Evolutionary conservation across 2,797 vertebrate species (phyloP), one percentile per base, ranked within the genome.

Genomic region (Tragopan temminckii): DNA sequence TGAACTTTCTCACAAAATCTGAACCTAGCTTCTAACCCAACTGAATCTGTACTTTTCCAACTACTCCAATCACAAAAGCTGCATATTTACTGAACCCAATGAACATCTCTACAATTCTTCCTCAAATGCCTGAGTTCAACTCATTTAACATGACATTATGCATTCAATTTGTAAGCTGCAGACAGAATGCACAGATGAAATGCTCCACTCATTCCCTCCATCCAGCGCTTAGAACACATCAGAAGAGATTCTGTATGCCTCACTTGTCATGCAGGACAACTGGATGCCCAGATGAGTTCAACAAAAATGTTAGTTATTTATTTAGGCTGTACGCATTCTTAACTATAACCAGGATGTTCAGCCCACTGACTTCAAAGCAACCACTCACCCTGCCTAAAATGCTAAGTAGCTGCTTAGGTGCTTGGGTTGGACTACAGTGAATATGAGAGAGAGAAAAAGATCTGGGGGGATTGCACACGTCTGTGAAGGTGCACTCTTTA

Each of bases 321-420:
- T 90, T 96, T 96, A 96, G 93, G 95, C 91, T n/a, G 59, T n/a
- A 74, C 85, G 94, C 90, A 94, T 91, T 91, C 85, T 91, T 58
- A 90, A 89, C 89, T 62, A 89, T 8, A 97, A 91, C 80, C 93
- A 96, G 95, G 95, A 97, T 94, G 92, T 96, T 89, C 94, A 95
- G 92, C 90, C 77, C 10, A 40, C 6, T 86, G 77, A 97, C 93
- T 95, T 96, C 93, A 96, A 96, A 97, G 53, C 85, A 94, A 77
- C 61, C 68, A 33, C 79, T 91, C 85, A 74, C 80, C 45, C 91
- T 92, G 82, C 84, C 85, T 94, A 90, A 94, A 95, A 90, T 62
- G 88, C 88, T 33, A 91, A 96, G 62, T 79, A 82, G 88, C 92
- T 91, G 80, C 85, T 76, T 75, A 93, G 95, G 93, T 86, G 89